Percentiles rank a stretch among this genome's conserved stretches.
Conservation (phyloP, 2,113 vertebrate genomes). For the Lota lota region DNA sequence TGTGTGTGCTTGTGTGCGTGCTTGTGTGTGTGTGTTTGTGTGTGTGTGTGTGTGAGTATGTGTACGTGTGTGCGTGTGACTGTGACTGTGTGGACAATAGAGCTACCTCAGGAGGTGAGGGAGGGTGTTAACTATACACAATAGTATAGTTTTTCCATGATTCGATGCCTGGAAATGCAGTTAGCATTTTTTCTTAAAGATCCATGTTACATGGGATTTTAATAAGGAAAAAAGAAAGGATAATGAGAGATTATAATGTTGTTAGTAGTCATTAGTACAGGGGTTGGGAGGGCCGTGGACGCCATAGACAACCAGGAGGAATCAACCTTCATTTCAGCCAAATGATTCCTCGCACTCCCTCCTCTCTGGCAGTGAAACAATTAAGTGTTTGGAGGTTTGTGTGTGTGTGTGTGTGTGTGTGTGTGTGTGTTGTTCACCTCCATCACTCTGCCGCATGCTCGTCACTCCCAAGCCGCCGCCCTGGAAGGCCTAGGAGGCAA, state of each 20-base stretch:
- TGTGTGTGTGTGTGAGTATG: not conserved
- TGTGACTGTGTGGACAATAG: slow-evolving; percentile 87
- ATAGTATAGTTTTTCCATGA: not conserved
- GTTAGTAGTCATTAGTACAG: not conserved
- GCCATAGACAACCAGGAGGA: not conserved
- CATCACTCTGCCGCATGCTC: slow-evolving; percentile 58
- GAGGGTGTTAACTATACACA: slow-evolving; percentile 77
- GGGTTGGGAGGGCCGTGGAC: not conserved
- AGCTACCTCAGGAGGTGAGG: slow-evolving; percentile 83
- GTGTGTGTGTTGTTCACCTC: slow-evolving; percentile 51
- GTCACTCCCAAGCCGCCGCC: slow-evolving; percentile 76
- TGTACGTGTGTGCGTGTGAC: not conserved
- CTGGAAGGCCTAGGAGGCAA: slow-evolving; percentile 81
- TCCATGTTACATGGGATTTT: no score
- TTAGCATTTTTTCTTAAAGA: not conserved
- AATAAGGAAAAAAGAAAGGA: slow-evolving; percentile 13
- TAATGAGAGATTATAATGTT: not conserved
- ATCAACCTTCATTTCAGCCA: slow-evolving; percentile 37
- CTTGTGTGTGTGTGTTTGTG: not conserved
- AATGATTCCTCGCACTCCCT: slow-evolving; percentile 78
- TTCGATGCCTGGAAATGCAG: not conserved
- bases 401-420: no score
- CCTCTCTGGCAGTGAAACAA: slow-evolving; percentile 68
- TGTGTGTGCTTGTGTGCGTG: not conserved
- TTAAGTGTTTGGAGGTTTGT: slow-evolving; percentile 50